These are phyloP conservation scores for Diaphora mendica DNA, from an alignment of 2,888 invertebrate species.

Conservation along the genomic window DNA sequence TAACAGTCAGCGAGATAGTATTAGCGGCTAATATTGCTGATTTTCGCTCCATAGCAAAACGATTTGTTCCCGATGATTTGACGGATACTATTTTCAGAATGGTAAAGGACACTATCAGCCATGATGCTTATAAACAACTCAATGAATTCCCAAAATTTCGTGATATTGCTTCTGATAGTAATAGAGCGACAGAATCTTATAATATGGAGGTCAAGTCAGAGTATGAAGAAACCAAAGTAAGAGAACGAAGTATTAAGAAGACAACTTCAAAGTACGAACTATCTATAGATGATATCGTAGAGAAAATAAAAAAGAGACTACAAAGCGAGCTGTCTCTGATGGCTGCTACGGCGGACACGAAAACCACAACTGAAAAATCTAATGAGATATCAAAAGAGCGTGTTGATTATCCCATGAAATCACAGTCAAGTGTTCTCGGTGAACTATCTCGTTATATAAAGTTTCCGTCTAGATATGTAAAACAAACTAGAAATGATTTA, in stretches of 20 bases:
- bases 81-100: conserved; percentile 55
- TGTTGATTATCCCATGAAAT: not conserved
- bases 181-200: not conserved
- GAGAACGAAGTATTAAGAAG: not conserved
- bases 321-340: conserved; percentile 33
- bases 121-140: not conserved
- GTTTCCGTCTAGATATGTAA: not conserved
- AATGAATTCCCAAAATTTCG: not conserved
- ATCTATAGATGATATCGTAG: conserved; percentile 57
- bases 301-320: conserved; percentile 57
- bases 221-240: not conserved
- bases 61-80: conserved; percentile 55
- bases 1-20: conserved; percentile 43
- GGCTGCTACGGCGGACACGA: not conserved
- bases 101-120: not conserved
- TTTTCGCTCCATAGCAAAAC: conserved; percentile 58
- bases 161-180: not conserved
- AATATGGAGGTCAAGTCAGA: not conserved
- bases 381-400: not conserved
- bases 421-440: not conserved
- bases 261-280: conserved; percentile 21
- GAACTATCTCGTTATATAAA: not conserved
- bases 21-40: conserved; percentile 64
- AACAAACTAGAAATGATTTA: not conserved
- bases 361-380: not conserved